Percentiles rank a stretch among this genome's conserved stretches.
Evolutionary conservation across 2,797 vertebrate species (phyloP).

Genomic region (Danio albolineatus): DNA sequence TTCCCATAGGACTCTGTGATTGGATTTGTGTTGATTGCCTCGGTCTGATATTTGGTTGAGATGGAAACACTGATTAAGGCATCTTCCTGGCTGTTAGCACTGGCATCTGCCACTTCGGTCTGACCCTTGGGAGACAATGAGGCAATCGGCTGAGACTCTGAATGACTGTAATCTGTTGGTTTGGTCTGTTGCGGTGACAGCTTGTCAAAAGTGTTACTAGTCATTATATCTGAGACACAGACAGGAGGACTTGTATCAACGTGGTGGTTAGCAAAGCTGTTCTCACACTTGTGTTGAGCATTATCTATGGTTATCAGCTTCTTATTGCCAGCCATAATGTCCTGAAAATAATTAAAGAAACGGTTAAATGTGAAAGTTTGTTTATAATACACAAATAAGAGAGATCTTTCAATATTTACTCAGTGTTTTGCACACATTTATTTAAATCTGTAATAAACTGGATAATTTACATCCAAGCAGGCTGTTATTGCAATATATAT

Average conservation of each 20-base stretch:
- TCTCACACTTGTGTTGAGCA: not conserved
- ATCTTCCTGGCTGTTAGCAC: slow-evolving; percentile 19
- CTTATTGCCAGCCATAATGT: slow-evolving; percentile 28
- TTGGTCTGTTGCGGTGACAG: slow-evolving; percentile 52
- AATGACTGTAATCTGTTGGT: slow-evolving; percentile 37
- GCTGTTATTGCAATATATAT: no score
- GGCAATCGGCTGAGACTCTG: slow-evolving; percentile 27
- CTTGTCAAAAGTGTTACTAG: slow-evolving; percentile 54
- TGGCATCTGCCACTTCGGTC: slow-evolving; percentile 43
- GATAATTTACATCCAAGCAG: no score
- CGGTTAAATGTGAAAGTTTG: not conserved
- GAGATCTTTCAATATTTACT: not conserved
- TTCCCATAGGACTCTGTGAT: not conserved
- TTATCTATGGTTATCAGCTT: slow-evolving; percentile 15
- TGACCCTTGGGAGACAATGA: slow-evolving; percentile 22
- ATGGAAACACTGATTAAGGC: slow-evolving; percentile 18
- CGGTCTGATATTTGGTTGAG: slow-evolving; percentile 14
- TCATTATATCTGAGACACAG: not conserved
- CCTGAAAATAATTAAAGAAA: slow-evolving; percentile 60
- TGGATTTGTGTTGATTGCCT: slow-evolving; percentile 24
- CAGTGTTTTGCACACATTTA: no score
- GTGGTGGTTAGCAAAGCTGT: no score
- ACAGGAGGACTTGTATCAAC: not conserved
- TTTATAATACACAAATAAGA: not conserved
- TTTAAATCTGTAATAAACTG: no score